Base-by-base conservation (phyloP, 1,140 invertebrate genomes). In the Bombus impatiens region DNA sequence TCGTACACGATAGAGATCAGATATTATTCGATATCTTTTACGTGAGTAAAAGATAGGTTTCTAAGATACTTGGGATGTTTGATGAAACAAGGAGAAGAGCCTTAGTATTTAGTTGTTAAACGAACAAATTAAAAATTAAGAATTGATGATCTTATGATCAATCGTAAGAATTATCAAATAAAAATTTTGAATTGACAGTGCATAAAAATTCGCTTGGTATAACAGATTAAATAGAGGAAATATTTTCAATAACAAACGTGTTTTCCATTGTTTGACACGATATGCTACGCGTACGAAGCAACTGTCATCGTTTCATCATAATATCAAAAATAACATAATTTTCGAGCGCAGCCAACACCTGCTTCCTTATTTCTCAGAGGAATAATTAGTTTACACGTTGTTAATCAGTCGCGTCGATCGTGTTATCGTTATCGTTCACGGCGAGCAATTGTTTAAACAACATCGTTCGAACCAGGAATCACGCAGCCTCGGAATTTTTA, bases 381-480 rank as follows among this genome's bases (percentile, higher is more conserved):
- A 13, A 42, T 18, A 59, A 78, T 74, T 40, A 78, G n/a, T 42
- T 42, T 22, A 22, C 5, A 25, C 15, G 13, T 18, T 35, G 18
- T 65, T 32, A 57, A 78, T 42, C 18, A 25, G 22, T 37, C 75
- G 8, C 4, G 22, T 35, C 8, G 32, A 77, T n/a, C 8, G 9
- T 10, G 28, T 35, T 62, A 15, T 44, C 22, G 62, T 79, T 65
- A 42, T 65, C 37, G 15, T n/a, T 40, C 1, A 18, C 25, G 35
- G 25, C 67, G 35, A 47, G 13, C 32, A 53, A 71, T 53, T 81
- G 67, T 71, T 67, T 40, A 67, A 67, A 82, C 53, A 76, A 72
- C 25, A 22, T 32, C 3, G 32, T 28, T 37, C 35, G 72, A 67
- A 22, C 13, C 28, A 5, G 8, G 42, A 44, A 32, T 70, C 32